Evolutionary conservation across 2,888 invertebrate genomes (phyloP).

Genomic region (Cephus sareptanus): DNA sequence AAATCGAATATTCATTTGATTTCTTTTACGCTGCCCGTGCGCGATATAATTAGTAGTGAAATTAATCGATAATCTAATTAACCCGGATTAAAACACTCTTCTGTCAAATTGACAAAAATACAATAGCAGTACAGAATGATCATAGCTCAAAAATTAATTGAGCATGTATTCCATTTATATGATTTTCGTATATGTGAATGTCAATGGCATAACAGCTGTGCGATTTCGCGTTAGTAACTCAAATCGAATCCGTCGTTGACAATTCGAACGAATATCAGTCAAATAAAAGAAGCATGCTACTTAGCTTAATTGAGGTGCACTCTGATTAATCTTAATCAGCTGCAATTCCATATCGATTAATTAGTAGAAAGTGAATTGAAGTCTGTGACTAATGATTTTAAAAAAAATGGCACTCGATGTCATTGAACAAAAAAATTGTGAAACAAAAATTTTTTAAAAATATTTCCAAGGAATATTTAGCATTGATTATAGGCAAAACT

Average conservation of each 20-base stretch:
- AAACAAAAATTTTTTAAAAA: neutral
- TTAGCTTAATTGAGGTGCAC: neutral
- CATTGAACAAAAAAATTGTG: too few relatives aligned
- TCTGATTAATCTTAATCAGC: neutral
- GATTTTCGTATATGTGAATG: neutral
- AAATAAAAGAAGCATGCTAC: neutral
- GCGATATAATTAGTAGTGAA: neutral
- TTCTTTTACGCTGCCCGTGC: neutral
- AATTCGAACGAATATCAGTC: neutral
- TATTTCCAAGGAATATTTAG: neutral
- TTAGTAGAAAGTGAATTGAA: neutral
- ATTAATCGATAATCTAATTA: neutral
- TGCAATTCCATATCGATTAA: neutral
- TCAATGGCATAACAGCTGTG: neutral
- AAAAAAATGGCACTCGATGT: neutral
- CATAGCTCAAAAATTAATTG: neutral
- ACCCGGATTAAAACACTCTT: neutral
- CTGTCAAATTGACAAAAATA: neutral
- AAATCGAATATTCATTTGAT: too few relatives aligned
- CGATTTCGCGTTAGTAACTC: neutral
- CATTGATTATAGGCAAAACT: neutral
- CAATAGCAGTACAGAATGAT: neutral
- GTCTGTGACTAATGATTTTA: neutral
- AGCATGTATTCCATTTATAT: neutral
- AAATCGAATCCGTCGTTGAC: neutral